Evolutionary conservation across 2,888 invertebrate species (phyloP).

Genomic region (Microchrysa polita): DNA sequence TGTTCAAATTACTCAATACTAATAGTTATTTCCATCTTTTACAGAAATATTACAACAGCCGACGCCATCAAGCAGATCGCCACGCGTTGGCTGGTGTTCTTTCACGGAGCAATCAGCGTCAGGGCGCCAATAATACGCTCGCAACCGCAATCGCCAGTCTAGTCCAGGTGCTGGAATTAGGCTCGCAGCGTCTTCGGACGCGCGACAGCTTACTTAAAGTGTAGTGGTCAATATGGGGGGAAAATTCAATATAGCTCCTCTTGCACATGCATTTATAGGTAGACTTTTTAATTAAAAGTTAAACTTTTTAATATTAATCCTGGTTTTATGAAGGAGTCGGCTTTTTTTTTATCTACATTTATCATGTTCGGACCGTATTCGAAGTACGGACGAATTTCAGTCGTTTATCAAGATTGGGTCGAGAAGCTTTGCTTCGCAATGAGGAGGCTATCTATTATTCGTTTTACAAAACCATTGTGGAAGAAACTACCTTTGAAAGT

Average conservation of each 20-base stretch:
- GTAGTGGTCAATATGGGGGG: conserved; percentile 62
- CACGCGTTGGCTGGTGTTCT: too few species aligned
- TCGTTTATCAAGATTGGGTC: conserved; percentile 81
- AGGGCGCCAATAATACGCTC: too few species aligned
- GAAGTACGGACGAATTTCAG: conserved; percentile 87
- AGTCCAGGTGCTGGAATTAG: too few species aligned
- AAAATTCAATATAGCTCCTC: conserved; percentile 55
- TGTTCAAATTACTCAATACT: too few species aligned
- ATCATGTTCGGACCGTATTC: conserved; percentile 75
- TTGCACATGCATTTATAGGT: conserved; percentile 63
- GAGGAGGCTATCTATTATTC: conserved; percentile 93
- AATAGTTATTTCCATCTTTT: too few species aligned
- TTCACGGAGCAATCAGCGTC: too few species aligned
- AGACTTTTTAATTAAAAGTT: conserved; percentile 44
- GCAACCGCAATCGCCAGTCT: too few species aligned
- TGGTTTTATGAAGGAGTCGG: conserved; percentile 66
- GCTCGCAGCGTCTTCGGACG: too few species aligned
- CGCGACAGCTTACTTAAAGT: too few species aligned
- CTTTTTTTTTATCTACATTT: conserved; percentile 70
- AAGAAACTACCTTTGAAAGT: conserved; percentile 70
- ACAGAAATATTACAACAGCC: too few species aligned
- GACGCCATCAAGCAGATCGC: too few species aligned
- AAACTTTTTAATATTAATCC: neutral
- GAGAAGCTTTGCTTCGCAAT: conserved; percentile 85
- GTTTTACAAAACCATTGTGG: conserved; percentile 84